phyloP scores from a whole-genome alignment of 2,888 invertebrate species.

The Leucophora obtusa region DNA sequence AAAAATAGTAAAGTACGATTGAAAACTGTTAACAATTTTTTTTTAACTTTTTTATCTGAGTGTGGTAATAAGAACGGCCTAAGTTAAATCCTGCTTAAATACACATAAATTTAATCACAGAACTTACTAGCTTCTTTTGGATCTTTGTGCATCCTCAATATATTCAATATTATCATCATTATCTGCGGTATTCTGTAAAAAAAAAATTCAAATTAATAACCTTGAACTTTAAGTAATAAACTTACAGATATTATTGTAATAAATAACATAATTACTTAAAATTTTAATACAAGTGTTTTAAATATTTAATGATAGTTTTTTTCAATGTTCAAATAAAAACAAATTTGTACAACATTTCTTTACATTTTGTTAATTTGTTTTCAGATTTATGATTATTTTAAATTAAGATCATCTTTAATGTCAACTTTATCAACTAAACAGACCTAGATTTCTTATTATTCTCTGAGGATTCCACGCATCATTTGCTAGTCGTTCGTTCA shows the following conservation, averaged over 20 bases:
- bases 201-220: slow-evolving; percentile 7
- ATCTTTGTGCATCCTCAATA: slow-evolving; percentile 67
- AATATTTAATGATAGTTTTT: background rate
- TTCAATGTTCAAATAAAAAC: background rate
- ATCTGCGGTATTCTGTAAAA: slow-evolving; percentile 54
- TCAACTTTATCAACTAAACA: slow-evolving; percentile 64
- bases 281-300: background rate
- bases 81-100: no score
- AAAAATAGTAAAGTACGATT: no score
- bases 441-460: slow-evolving; percentile 47
- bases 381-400: slow-evolving; percentile 43
- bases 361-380: background rate
- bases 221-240: background rate
- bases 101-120: background rate
- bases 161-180: slow-evolving; percentile 67
- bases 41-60: no score
- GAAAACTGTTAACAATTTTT: no score
- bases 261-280: background rate
- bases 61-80: no score
- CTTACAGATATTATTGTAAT: no score
- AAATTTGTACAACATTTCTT: background rate
- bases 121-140: slow-evolving; percentile 77
- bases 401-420: slow-evolving; percentile 69
- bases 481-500: slow-evolving; percentile 30
- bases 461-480: slow-evolving; percentile 49